Evolutionary conservation across 2,113 vertebrate species (phyloP).

Genomic region (Mustelus asterias): DNA sequence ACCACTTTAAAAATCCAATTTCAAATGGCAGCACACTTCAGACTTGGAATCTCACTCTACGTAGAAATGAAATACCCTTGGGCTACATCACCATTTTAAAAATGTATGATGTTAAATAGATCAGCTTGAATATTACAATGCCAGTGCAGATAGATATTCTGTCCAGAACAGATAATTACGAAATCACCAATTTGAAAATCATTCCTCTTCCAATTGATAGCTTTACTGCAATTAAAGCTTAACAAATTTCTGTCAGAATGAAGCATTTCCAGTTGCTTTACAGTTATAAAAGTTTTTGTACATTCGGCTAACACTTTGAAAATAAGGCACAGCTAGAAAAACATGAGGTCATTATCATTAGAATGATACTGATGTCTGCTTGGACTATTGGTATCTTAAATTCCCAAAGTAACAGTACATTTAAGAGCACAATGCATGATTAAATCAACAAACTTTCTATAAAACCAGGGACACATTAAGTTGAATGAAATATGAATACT

Average conservation of each 20-base stretch:
- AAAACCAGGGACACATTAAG: not conserved
- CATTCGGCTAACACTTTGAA: not conserved
- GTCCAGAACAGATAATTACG: not conserved
- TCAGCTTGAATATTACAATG: not conserved
- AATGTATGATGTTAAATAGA: not conserved
- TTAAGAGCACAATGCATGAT: not conserved
- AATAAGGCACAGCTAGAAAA: not conserved
- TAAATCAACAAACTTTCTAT: not conserved
- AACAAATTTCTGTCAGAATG: not conserved
- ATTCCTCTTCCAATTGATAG: not conserved
- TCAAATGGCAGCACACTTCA: not conserved
- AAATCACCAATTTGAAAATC: not conserved
- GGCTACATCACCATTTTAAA: not conserved
- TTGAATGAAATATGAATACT: not conserved
- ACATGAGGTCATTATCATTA: not conserved
- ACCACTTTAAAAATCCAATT: not conserved
- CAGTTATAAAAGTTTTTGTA: not conserved
- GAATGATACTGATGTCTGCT: not conserved
- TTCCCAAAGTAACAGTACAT: not conserved
- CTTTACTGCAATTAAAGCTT: not conserved
- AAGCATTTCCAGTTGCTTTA: not conserved
- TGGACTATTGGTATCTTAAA: not conserved
- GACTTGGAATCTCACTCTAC: not conserved
- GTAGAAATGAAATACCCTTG: not conserved
- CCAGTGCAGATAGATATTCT: not conserved